Conservation (phyloP, 1,140 invertebrate genomes). For the Venturia canescens region DNA sequence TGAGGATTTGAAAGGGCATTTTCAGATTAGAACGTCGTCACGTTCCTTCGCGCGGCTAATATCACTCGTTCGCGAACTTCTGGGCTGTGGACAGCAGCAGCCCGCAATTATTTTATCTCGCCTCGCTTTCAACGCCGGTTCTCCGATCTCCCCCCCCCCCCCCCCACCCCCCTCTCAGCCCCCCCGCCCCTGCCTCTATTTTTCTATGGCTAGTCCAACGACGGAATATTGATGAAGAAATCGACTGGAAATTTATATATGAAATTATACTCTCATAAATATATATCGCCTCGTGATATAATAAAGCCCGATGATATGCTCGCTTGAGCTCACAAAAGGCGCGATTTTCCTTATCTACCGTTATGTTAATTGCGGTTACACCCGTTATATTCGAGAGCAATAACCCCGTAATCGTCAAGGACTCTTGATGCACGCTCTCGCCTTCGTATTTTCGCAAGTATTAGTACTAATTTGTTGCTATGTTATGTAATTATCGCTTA, state of each 20-base stretch:
- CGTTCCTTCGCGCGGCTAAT: background rate
- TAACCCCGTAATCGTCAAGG: slow-evolving; percentile 13
- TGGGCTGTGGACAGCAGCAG: background rate
- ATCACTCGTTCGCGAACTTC: slow-evolving; percentile 18
- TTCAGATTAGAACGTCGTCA: slow-evolving; percentile 24
- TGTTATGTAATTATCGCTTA: background rate
- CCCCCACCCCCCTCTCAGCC: background rate
- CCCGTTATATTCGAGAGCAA: slow-evolving; percentile 2
- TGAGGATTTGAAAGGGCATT: slow-evolving; percentile 23
- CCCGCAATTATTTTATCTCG: slow-evolving; percentile 12
- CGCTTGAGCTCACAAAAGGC: background rate
- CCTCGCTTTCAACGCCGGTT: background rate
- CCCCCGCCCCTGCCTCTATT: background rate
- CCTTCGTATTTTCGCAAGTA: background rate
- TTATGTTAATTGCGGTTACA: slow-evolving; percentile 28
- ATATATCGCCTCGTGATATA: background rate
- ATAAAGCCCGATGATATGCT: background rate
- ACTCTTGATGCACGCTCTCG: background rate
- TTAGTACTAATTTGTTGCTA: background rate
- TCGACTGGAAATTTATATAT: slow-evolving; percentile 25
- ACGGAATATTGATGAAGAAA: slow-evolving; percentile 28
- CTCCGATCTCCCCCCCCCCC: background rate
- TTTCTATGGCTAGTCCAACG: background rate
- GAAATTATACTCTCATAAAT: slow-evolving; percentile 13
- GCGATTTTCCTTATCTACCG: slow-evolving; percentile 15